A percentile compares a stretch with the other conserved stretches of the same genome.
Conservation (phyloP, 2,888 invertebrate species). For the Meiosimyza platycephala region DNA sequence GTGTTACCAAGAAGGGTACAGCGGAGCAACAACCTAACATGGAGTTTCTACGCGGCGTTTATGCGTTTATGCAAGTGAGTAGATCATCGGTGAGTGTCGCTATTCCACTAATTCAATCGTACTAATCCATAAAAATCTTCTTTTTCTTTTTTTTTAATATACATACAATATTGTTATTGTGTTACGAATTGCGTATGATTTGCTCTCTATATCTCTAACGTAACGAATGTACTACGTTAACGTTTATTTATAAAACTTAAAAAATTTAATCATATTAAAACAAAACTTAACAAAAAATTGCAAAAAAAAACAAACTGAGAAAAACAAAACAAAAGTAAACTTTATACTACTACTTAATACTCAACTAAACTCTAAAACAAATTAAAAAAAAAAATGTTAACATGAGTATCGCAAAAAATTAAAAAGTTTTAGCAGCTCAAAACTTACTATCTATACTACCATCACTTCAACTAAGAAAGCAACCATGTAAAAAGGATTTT, state of each 20-base stretch:
- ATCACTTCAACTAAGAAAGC: too few species aligned
- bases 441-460: too few species aligned
- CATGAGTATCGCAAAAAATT: not conserved
- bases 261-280: conserved; percentile 38
- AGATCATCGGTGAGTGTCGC: conserved; percentile 69
- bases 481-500: too few species aligned
- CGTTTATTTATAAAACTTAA: conserved; percentile 30
- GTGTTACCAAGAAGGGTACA: conserved; percentile 62
- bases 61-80: conserved; percentile 70
- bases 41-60: conserved; percentile 69
- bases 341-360: not conserved
- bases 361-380: conserved; percentile 6
- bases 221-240: conserved; percentile 11
- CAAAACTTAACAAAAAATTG: conserved; percentile 9
- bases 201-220: conserved; percentile 46
- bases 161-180: conserved; percentile 18
- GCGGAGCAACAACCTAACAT: conserved; percentile 67
- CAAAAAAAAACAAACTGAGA: conserved; percentile 19
- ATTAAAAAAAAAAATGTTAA: conserved; percentile 1
- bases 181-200: conserved; percentile 50
- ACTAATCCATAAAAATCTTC: conserved; percentile 68
- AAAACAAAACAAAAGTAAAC: conserved; percentile 11
- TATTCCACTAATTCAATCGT: conserved; percentile 65
- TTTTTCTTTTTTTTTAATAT: conserved; percentile 56
- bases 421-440: too few species aligned